These are phyloP conservation scores for Haemorhous mexicanus DNA, from an alignment of 2,113 vertebrate species.

Conservation along the genomic window DNA sequence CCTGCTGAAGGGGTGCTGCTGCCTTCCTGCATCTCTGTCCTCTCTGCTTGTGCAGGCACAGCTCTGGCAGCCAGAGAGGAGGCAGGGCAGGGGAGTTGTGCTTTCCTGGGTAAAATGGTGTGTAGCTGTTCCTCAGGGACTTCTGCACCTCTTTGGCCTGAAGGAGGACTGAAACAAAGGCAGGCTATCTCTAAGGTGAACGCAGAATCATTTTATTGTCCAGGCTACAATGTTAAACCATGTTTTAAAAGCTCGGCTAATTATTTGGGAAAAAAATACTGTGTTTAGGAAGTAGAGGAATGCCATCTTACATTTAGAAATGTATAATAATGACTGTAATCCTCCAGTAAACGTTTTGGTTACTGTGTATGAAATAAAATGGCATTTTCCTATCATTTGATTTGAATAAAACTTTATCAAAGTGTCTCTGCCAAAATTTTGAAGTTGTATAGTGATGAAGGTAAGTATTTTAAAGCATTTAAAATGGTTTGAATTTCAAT, in stretches of 20 bases:
- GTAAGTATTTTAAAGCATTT: not conserved
- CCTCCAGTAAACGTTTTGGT: not conserved
- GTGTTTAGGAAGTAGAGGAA: not conserved
- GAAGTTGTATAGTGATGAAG: not conserved
- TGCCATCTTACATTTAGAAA: not conserved
- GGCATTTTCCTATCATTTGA: not conserved
- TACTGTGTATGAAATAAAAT: not conserved
- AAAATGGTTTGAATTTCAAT: not conserved
- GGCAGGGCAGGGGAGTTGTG: not conserved
- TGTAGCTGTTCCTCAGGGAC: not conserved
- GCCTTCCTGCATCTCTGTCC: not conserved
- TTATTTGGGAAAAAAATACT: not conserved
- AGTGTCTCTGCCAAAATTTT: not conserved
- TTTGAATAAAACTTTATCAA: not conserved
- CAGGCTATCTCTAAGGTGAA: not conserved
- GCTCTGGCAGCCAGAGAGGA: not conserved
- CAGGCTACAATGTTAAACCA: not conserved
- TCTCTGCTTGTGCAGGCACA: not conserved
- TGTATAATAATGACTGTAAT: not conserved
- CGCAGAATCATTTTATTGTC: not conserved
- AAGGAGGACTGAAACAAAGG: not conserved
- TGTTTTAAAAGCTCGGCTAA: not conserved
- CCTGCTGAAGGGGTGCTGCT: not conserved
- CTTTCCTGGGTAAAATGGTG: not conserved
- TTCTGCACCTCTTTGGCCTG: not conserved